Evolutionary conservation across 1,140 invertebrate genomes (phyloP).

Genomic region (Paralvinella palmiformis): DNA sequence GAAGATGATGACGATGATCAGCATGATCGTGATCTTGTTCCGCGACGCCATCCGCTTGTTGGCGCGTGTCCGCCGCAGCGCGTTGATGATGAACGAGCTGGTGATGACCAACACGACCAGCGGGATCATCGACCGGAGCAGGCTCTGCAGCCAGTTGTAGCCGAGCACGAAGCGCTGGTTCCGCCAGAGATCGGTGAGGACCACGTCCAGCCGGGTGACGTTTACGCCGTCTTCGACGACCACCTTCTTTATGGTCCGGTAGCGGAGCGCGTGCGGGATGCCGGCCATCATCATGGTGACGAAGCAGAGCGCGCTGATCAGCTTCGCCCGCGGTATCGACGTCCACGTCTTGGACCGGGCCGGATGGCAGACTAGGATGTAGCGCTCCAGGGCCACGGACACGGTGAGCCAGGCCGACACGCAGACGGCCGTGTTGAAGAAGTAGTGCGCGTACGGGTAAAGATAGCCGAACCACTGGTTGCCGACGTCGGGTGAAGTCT

Average conservation of each 20-base stretch:
- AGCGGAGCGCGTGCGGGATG: constrained; percentile 40
- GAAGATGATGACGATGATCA: constrained; percentile 15
- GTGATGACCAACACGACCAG: constrained; percentile 7
- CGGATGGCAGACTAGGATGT: constrained; percentile 90
- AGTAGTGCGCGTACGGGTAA: constrained; percentile 46
- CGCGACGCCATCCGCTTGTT: constrained; percentile 14
- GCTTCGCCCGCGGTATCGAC: constrained; percentile 53
- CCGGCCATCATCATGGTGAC: constrained; percentile 33
- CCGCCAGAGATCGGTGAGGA: constrained; percentile 31
- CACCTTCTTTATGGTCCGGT: constrained; percentile 18
- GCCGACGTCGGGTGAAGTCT: constrained; percentile 28
- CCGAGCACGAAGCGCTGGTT: background rate
- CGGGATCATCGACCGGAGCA: constrained; percentile 13
- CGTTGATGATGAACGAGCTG: constrained; percentile 15
- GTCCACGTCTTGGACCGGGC: constrained; percentile 77
- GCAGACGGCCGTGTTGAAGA: constrained; percentile 39
- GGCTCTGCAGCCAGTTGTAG: constrained; percentile 18
- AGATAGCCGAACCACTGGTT: constrained; percentile 25
- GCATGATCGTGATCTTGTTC: constrained; percentile 17
- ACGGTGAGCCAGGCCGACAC: constrained; percentile 83
- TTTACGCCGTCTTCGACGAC: constrained; percentile 21
- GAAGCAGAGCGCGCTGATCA: constrained; percentile 28
- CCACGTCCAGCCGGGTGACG: constrained; percentile 24
- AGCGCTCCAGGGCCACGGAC: constrained; percentile 84
- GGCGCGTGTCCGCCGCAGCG: constrained; percentile 9